Base-by-base conservation (phyloP, 2,113 vertebrate species). In the Atrichornis clamosus region DNA sequence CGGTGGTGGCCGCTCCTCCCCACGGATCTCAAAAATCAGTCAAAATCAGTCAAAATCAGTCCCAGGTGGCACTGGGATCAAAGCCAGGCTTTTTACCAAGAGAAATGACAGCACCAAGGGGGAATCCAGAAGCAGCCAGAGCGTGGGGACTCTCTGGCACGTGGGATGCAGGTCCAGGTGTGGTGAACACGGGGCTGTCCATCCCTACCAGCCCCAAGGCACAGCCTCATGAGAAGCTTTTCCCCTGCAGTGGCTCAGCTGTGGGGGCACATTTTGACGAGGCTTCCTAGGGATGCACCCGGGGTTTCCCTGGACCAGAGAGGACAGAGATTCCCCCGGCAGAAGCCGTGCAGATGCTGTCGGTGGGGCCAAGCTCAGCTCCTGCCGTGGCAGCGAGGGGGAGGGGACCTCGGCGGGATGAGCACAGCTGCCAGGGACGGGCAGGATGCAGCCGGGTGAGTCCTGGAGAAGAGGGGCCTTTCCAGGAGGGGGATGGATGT, bases 401-500 rank as follows among this genome's bases (percentile, higher is more conserved):
- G 33, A 77, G 23, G 55, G 41, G 15, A 37, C 17, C 35, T 5
- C 6, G 0, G 10, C 13, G 16, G 65, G 47, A 22, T 16, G 3
- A 2, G 3, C 2, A 1, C 22, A 73, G 80, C 62, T 72, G 74
- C 39, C 7, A 3, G 35, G 63, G 50, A 17, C 19, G 2, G 70
- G 79, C 85, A 22, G 87, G 93, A 81, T 18, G 47, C 0, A 4
- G 59, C 63, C 5, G 42, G 70, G 52, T 21, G 52, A 75, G 73
- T 6, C 94, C 93, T 62, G 76, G 81, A 23, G 32, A 72, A 93
- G 83, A 94, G 94, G 77, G 5, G 59, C 73, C 89, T 83, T 87
- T 84, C 95, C 96, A 85, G 96, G 84, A 87, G 95, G 85, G 80
- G 65, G 63, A 24, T 2, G 33, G 95, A n/a, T 79, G 72, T 33